Conservation (phyloP, 2,113 vertebrate species). For the Stictonetta naevosa region DNA sequence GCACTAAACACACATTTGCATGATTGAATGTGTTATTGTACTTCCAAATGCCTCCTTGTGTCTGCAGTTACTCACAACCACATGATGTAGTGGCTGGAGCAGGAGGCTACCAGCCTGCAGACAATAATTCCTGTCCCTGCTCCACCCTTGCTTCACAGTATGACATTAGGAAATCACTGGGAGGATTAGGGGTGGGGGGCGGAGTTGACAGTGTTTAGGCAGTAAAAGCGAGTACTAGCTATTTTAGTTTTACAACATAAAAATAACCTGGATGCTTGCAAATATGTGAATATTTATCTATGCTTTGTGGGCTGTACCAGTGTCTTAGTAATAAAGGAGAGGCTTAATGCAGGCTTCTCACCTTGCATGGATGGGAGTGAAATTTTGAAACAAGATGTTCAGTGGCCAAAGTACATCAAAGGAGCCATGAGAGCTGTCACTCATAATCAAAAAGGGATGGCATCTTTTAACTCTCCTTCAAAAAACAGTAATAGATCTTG, state of each 20-base stretch:
- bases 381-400: not conserved
- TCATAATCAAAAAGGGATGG: not conserved
- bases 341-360: not conserved
- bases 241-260: not conserved
- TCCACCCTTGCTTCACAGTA: not conserved
- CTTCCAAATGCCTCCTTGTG: not conserved
- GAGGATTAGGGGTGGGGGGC: not conserved
- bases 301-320: not conserved
- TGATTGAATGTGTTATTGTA: not conserved
- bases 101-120: not conserved
- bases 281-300: not conserved
- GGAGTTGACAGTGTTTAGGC: not conserved
- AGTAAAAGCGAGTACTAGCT: not conserved
- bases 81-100: not conserved
- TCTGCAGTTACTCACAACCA: not conserved
- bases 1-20: not conserved
- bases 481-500: not conserved
- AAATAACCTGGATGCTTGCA: not conserved
- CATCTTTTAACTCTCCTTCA: not conserved
- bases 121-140: not conserved
- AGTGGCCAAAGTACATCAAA: not conserved
- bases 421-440: fast-evolving
- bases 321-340: not conserved
- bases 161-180: not conserved
- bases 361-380: fast-evolving